Conservation (phyloP, 2,888 invertebrate species). For the Neuroscelio doddi region DNA sequence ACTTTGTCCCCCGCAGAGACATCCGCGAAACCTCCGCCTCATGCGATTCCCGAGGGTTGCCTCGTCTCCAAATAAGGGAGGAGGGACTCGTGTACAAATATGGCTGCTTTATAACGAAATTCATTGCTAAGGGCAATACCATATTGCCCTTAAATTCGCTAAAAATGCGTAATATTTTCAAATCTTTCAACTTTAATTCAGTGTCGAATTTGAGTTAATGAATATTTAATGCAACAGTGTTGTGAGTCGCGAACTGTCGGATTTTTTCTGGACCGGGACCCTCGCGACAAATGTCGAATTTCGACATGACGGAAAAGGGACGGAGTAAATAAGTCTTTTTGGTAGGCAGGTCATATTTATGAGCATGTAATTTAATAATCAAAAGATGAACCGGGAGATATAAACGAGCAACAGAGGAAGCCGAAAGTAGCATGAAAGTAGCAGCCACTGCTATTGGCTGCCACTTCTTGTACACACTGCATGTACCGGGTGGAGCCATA, state of each 20-base stretch:
- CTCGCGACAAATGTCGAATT: constrained; percentile 16
- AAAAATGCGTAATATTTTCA: too few relatives aligned
- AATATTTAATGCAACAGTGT: not conserved
- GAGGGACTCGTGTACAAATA: constrained; percentile 63
- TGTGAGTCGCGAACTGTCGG: too few relatives aligned
- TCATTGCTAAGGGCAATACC: constrained; percentile 42
- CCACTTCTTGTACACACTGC: constrained; percentile 14
- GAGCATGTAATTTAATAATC: constrained; percentile 70
- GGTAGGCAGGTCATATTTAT: constrained; percentile 66
- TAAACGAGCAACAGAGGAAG: constrained; percentile 51
- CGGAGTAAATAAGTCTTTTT: constrained; percentile 58
- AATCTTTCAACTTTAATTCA: too few relatives aligned
- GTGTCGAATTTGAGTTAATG: too few relatives aligned
- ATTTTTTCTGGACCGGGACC: not conserved
- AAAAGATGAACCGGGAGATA: constrained; percentile 65
- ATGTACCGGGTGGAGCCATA: constrained; percentile 57
- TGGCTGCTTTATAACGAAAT: constrained; percentile 69
- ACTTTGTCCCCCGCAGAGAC: constrained; percentile 52
- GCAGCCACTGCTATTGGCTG: constrained; percentile 53
- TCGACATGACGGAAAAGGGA: constrained; percentile 45
- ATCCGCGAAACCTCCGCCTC: constrained; percentile 59
- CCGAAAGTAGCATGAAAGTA: constrained; percentile 67
- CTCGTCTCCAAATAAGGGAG: constrained; percentile 53
- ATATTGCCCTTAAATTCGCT: too few relatives aligned
- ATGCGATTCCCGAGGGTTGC: constrained; percentile 61